A percentile compares a stretch with the other conserved stretches of the same genome.
phyloP scores from a whole-genome alignment of 1,140 invertebrate genomes.

The Chrysomallon squamiferum region DNA sequence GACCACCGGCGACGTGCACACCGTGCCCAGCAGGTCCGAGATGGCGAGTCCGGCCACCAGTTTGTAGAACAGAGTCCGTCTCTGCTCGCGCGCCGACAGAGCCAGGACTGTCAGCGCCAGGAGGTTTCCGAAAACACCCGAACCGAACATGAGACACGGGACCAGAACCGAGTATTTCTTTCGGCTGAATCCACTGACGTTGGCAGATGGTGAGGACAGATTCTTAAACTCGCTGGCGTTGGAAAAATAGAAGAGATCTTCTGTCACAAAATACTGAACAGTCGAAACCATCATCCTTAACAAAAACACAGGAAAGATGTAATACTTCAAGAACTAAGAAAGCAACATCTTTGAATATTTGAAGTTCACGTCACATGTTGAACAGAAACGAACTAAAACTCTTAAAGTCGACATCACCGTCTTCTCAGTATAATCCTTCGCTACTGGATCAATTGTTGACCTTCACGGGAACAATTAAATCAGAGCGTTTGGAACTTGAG shows the following conservation, averaged over 20 bases:
- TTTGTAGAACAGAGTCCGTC: slow-evolving; percentile 49
- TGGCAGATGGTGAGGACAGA: neutral
- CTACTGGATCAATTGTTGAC: too few relatives aligned
- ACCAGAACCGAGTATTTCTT: slow-evolving; percentile 39
- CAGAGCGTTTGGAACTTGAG: too few relatives aligned
- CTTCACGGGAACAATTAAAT: too few relatives aligned
- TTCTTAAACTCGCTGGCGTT: neutral
- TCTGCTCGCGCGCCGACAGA: slow-evolving; percentile 32
- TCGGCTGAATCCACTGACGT: neutral
- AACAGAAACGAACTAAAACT: too few relatives aligned
- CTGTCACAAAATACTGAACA: neutral
- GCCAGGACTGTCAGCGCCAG: slow-evolving; percentile 45
- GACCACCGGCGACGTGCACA: slow-evolving; percentile 48
- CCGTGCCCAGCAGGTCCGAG: slow-evolving; percentile 50
- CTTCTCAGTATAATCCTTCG: too few relatives aligned
- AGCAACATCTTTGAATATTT: too few relatives aligned
- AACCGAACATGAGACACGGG: slow-evolving; percentile 45
- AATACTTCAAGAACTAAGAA: too few relatives aligned
- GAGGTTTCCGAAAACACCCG: slow-evolving; percentile 50
- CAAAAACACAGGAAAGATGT: too few relatives aligned
- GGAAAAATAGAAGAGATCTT: neutral
- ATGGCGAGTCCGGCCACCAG: slow-evolving; percentile 49
- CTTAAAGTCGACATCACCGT: too few relatives aligned
- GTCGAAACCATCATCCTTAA: neutral
- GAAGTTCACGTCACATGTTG: too few relatives aligned